Base-by-base conservation (phyloP, 1,140 invertebrate species). In the Nomia melanderi region DNA sequence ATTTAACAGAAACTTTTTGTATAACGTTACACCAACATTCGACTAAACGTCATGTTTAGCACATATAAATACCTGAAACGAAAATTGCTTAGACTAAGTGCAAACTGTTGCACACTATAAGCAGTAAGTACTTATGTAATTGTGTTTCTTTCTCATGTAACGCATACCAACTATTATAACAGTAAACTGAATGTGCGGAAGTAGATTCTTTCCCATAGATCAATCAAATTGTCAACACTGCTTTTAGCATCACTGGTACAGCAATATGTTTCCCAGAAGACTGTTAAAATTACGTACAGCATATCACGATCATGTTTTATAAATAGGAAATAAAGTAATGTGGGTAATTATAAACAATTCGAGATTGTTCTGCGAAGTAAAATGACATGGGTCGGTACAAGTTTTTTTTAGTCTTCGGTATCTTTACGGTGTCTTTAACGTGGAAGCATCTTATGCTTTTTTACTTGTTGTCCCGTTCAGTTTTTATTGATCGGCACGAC, bases 401-500 rank as follows among this genome's bases (percentile, higher is more conserved):
- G 36, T 5, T 3, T 25, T 0, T 62, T 39, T 23, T 39, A 62
- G 4, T 36, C 9, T 39, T 23, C 36, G n/a, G 20, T 62, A 33
- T 20, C 11, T 62, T 20, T 20, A 39, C 11, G 6, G 33, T 23
- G 23, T 23, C 23, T n/a, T 62, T 14, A 62, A 25, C 11, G 59
- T 2, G 20, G 6, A 39, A 33, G 39, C 29, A 11, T 20, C 29
- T 60, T 25, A 27, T 62, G 33, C 31, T 2, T 62, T 29, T 39
- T 8, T 62, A n/a, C 23, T 23, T n/a, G 23, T 25, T 66, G 20
- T 50, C 6, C 47, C 23, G n/a, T 33, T n/a, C n/a, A 25, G 20
- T 9, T 50, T 60, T 62, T 72, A 72, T 72, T 33, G 69, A 72
- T 72, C 31, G 56, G 0, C 20, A 60, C 44, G 27, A 53, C 23